phyloP scores from a whole-genome alignment of 2,797 vertebrate species.

The Danionella dracula region DNA sequence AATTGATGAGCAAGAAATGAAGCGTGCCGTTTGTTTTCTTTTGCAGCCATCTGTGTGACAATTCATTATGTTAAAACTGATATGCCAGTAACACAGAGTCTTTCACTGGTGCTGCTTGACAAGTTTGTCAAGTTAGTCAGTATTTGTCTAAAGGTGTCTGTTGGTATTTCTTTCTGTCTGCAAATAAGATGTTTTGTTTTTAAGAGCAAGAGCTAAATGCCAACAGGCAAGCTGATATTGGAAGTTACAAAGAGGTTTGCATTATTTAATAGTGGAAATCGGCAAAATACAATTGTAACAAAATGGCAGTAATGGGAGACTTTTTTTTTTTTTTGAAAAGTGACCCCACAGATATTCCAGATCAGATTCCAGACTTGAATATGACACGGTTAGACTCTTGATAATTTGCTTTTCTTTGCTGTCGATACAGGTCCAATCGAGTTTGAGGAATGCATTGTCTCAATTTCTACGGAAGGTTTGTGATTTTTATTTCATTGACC shows the following conservation, averaged over 20 bases:
- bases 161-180: too few species aligned
- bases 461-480: conserved; percentile 87
- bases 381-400: too few species aligned
- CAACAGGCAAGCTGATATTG: background rate
- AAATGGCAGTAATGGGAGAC: too few species aligned
- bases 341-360: too few species aligned
- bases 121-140: too few species aligned
- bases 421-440: conserved; percentile 82
- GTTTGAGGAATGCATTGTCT: conserved; percentile 93
- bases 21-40: conserved; percentile 55
- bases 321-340: too few species aligned
- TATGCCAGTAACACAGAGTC: background rate
- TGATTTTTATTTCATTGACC: too few species aligned
- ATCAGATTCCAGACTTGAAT: too few species aligned
- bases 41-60: conserved; percentile 1
- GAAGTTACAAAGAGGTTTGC: too few species aligned
- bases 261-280: too few species aligned
- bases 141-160: too few species aligned
- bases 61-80: background rate
- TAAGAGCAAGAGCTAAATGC: background rate
- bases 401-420: conserved; percentile 49
- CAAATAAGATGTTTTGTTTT: background rate
- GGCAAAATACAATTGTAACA: too few species aligned
- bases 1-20: conserved; percentile 63
- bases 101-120: background rate